Evolutionary conservation across 2,797 vertebrate species (phyloP).

Genomic region (Austrolebias charrua): DNA sequence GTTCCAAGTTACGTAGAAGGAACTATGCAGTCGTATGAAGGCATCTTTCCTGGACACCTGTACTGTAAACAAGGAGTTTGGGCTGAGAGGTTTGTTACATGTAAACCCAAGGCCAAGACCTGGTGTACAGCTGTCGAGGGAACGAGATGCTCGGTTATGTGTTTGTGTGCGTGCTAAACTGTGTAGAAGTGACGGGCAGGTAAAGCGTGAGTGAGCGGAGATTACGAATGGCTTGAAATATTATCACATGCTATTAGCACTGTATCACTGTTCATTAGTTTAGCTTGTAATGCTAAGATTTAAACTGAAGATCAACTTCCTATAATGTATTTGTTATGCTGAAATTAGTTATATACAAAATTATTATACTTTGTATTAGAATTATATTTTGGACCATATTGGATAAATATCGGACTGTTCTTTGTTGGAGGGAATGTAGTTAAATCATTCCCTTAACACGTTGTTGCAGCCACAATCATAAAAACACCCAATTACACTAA

Average conservation of each 20-base stretch:
- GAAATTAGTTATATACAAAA: too few relatives aligned
- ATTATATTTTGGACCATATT: too few relatives aligned
- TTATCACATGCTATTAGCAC: slow-evolving; percentile 77
- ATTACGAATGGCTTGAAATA: slow-evolving; percentile 73
- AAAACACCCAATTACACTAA: too few relatives aligned
- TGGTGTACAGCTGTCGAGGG: slow-evolving; percentile 52
- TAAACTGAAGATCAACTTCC: too few relatives aligned
- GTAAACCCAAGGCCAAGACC: slow-evolving; percentile 59
- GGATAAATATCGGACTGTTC: too few relatives aligned
- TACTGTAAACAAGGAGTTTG: slow-evolving; percentile 46
- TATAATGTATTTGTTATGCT: too few relatives aligned
- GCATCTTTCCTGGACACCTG: slow-evolving; percentile 43
- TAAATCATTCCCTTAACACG: too few relatives aligned
- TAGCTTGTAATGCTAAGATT: too few relatives aligned
- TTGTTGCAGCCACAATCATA: too few relatives aligned
- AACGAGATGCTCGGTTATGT: slow-evolving; percentile 1
- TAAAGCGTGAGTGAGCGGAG: slow-evolving; percentile 67
- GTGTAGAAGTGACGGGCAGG: slow-evolving; percentile 51
- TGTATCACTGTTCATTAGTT: slow-evolving; percentile 66
- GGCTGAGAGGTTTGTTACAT: slow-evolving; percentile 53
- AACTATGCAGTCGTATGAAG: slow-evolving; percentile 65
- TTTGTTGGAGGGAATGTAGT: too few relatives aligned
- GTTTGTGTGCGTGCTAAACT: slow-evolving; percentile 13
- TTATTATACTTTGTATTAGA: too few relatives aligned
- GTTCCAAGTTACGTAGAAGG: slow-evolving; percentile 25